Evolutionary conservation across 2,888 invertebrate genomes (phyloP).

Genomic region (Drosophila macrospina): DNA sequence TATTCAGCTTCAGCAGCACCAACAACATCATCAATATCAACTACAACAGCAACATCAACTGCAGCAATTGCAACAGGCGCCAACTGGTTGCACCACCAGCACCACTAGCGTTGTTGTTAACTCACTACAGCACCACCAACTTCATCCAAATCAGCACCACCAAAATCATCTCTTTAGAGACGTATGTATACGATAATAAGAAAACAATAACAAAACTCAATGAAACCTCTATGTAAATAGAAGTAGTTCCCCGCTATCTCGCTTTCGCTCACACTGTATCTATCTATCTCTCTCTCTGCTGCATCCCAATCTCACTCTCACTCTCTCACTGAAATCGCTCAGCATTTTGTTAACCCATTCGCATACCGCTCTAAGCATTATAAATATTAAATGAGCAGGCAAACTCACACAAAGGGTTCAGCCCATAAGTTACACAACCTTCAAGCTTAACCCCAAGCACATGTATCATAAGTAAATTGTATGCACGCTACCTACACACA

Average conservation of each 20-base stretch:
- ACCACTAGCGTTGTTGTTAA: constrained; percentile 85
- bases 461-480: constrained; percentile 49
- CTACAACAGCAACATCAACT: constrained; percentile 54
- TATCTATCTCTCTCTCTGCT: background rate
- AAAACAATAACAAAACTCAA: constrained; percentile 18
- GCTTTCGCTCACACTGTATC: constrained; percentile 6
- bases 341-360: constrained; percentile 40
- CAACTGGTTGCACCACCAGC: constrained; percentile 80
- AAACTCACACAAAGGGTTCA: constrained; percentile 42
- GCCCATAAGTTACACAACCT: constrained; percentile 43
- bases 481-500: constrained; percentile 32
- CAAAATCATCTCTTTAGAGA: constrained; percentile 86
- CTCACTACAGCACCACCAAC: constrained; percentile 85
- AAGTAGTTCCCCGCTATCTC: constrained; percentile 28
- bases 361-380: constrained; percentile 29
- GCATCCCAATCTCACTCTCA: background rate
- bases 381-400: constrained; percentile 40
- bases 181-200: constrained; percentile 83
- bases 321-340: constrained; percentile 29
- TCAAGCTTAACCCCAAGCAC: constrained; percentile 30
- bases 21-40: constrained; percentile 40
- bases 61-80: constrained; percentile 68
- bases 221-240: constrained; percentile 18
- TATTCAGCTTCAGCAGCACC: constrained; percentile 40
- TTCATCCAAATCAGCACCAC: constrained; percentile 85